Percentiles rank a stretch among this genome's conserved stretches.
Conservation (phyloP, 2,113 vertebrate genomes). For the Centropus unirufus region DNA sequence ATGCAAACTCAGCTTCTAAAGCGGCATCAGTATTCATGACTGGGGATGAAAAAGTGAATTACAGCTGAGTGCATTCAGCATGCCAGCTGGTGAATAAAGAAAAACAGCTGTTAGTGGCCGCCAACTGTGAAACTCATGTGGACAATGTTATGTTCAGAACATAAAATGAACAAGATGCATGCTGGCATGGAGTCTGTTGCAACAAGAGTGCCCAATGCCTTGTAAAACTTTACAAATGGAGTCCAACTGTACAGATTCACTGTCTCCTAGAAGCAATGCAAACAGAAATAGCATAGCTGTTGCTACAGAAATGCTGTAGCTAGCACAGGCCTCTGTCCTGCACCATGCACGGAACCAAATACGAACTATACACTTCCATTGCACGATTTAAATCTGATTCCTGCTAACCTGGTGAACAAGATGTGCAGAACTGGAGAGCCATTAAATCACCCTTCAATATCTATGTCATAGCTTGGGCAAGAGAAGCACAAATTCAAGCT, state of each 20-base stretch:
- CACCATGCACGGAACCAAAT: fast-evolving
- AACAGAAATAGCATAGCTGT: background rate
- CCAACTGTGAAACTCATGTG: constrained; percentile 32
- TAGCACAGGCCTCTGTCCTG: background rate
- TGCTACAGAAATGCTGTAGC: background rate
- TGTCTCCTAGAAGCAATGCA: background rate
- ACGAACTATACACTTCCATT: background rate
- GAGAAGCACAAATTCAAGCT: background rate
- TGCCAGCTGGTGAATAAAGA: constrained; percentile 41
- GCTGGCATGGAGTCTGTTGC: constrained; percentile 41
- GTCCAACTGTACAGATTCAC: background rate
- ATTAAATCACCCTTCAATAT: background rate
- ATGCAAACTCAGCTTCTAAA: constrained; percentile 3
- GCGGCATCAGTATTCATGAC: background rate
- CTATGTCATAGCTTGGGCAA: background rate
- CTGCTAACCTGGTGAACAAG: background rate
- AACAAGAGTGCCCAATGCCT: background rate
- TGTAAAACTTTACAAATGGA: constrained; percentile 18
- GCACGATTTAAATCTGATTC: background rate
- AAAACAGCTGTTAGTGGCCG: constrained; percentile 29
- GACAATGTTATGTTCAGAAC: constrained; percentile 21
- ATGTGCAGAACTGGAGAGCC: background rate
- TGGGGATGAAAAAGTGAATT: background rate
- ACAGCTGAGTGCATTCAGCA: background rate
- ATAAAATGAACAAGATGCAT: constrained; percentile 41